A percentile compares a stretch with the other conserved stretches of the same genome.
Evolutionary conservation across 2,797 vertebrate species (phyloP).

Genomic region (Novumbra hubbsi): DNA sequence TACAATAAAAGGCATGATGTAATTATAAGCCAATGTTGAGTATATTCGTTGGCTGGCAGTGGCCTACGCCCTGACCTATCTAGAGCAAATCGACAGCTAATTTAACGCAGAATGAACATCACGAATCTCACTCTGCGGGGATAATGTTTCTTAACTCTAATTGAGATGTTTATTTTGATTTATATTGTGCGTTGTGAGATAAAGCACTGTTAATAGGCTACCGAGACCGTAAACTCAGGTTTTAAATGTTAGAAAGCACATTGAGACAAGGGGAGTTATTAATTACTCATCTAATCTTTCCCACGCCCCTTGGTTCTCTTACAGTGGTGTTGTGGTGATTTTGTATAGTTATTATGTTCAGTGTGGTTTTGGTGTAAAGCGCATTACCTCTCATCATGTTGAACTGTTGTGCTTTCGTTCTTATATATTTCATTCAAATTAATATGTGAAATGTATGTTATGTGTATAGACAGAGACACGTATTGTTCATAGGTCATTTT

Average conservation of each 20-base stretch:
- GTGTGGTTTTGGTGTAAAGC: slow-evolving; percentile 76
- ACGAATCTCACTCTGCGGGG: slow-evolving; percentile 37
- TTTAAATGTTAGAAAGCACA: slow-evolving; percentile 76
- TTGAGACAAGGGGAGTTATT: slow-evolving; percentile 55
- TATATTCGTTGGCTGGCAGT: slow-evolving; percentile 47
- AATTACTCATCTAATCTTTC: slow-evolving; percentile 37
- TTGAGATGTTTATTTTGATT: slow-evolving; percentile 69
- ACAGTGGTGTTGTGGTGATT: slow-evolving; percentile 71
- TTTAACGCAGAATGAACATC: slow-evolving; percentile 66
- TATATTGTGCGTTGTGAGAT: slow-evolving; percentile 58
- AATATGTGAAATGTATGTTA: slow-evolving; percentile 84
- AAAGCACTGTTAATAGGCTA: slow-evolving; percentile 76
- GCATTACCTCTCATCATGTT: slow-evolving; percentile 68
- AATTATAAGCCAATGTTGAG: slow-evolving; percentile 38
- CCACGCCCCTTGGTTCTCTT: slow-evolving; percentile 46
- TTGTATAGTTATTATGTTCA: slow-evolving; percentile 76
- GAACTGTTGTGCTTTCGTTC: slow-evolving; percentile 78
- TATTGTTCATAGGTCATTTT: slow-evolving; percentile 80
- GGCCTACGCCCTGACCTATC: slow-evolving; percentile 49
- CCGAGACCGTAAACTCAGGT: slow-evolving; percentile 83
- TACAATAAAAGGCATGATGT: slow-evolving; percentile 52
- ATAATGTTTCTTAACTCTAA: slow-evolving; percentile 59
- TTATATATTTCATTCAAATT: slow-evolving; percentile 79
- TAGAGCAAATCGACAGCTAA: slow-evolving; percentile 45
- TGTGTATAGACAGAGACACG: slow-evolving; percentile 79